Conservation (phyloP, 2,797 vertebrate genomes). For the Chanos chanos region DNA sequence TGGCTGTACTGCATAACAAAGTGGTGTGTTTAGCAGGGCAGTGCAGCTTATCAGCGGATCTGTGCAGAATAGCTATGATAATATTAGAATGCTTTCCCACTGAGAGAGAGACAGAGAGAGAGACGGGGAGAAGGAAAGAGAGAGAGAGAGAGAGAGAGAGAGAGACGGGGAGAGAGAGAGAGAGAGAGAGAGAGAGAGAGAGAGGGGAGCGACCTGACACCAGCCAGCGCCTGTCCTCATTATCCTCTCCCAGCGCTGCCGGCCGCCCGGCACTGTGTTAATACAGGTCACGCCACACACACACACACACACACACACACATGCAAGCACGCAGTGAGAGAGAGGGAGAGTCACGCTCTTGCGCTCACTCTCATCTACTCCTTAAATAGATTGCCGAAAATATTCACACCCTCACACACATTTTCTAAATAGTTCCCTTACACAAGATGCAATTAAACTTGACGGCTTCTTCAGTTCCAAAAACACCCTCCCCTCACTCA, state of each 20-base stretch:
- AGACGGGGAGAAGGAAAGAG: neutral
- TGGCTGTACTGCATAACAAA: too few relatives aligned
- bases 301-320: constrained; percentile 13
- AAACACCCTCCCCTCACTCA: neutral
- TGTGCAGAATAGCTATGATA: constrained; percentile 13
- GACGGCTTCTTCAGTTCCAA: constrained; percentile 1
- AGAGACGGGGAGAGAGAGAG: too few relatives aligned
- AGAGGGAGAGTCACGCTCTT: neutral
- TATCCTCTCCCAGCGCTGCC: constrained; percentile 13
- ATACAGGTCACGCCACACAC: constrained; percentile 8
- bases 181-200: neutral
- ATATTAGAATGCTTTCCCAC: constrained; percentile 24
- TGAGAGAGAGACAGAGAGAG: neutral
- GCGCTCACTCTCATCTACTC: constrained; percentile 8
- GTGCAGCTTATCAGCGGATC: constrained; percentile 31
- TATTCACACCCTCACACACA: neutral
- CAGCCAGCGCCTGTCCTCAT: constrained; percentile 23
- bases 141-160: neutral
- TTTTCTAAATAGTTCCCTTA: neutral
- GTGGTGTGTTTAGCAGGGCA: too few relatives aligned
- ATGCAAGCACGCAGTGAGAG: neutral
- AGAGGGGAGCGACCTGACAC: constrained; percentile 7
- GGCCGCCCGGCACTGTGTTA: neutral
- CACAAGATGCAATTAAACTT: neutral
- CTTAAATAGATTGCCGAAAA: neutral